Percentiles rank a stretch among this genome's conserved stretches.
Conservation (phyloP, 2,797 vertebrate genomes). For the Syngnathus acus region DNA sequence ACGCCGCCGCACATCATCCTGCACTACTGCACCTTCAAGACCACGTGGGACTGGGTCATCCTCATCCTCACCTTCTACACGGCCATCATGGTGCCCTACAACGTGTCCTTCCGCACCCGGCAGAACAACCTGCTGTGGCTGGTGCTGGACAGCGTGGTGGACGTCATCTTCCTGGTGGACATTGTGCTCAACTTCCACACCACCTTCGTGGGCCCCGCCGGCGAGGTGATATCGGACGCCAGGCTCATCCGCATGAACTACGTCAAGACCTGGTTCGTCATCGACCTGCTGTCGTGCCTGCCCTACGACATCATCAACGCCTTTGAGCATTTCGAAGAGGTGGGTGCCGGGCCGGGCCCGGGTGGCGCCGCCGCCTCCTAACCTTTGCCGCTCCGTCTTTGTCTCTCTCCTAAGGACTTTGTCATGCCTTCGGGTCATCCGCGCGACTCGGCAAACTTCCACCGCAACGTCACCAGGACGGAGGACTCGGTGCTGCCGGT, state of each 20-base stretch:
- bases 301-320: constrained; percentile 98
- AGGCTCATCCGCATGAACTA: constrained; percentile 98
- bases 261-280: constrained; percentile 98
- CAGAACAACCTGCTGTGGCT: constrained; percentile 95
- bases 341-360: constrained; percentile 32
- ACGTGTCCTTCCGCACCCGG: constrained; percentile 94
- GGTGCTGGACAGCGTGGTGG: constrained; percentile 91
- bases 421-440: constrained; percentile 30
- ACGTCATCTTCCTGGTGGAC: constrained; percentile 92
- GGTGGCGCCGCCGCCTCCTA: neutral
- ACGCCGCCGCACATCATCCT: constrained; percentile 97
- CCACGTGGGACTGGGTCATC: constrained; percentile 99
- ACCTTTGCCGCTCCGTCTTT: neutral
- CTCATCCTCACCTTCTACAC: constrained; percentile 99
- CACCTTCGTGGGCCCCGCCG: constrained; percentile 91
- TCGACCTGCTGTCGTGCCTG: constrained; percentile 94
- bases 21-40: constrained; percentile 98
- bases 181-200: constrained; percentile 99
- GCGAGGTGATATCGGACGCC: constrained; percentile 94
- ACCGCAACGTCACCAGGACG: constrained; percentile 61
- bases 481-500: constrained; percentile 71
- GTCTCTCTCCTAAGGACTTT: constrained; percentile 34
- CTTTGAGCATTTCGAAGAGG: constrained; percentile 95
- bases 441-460: constrained; percentile 43
- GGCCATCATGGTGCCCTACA: constrained; percentile 98